Percentiles rank a stretch among this genome's conserved stretches.
Evolutionary conservation across 2,797 vertebrate species (phyloP).

Genomic region (Muscicapa comitata): DNA sequence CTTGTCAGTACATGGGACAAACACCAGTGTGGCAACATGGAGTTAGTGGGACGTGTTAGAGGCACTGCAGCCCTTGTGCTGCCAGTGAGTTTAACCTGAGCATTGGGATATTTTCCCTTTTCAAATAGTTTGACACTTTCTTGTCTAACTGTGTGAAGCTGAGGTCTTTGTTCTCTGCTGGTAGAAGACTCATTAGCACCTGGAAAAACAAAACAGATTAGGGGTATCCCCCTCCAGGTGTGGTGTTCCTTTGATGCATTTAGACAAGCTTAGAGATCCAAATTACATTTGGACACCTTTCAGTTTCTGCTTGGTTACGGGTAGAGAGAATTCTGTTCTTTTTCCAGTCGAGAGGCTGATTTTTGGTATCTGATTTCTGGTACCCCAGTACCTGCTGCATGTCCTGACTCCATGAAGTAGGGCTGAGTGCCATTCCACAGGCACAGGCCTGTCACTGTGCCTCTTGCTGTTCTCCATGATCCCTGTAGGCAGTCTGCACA

Average conservation of each 20-base stretch:
- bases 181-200: neutral
- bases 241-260: neutral
- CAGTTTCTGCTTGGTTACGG: neutral
- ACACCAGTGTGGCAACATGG: neutral
- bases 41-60: neutral
- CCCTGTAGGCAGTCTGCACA: neutral
- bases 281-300: neutral
- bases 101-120: neutral
- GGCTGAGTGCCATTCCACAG: neutral
- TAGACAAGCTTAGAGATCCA: neutral
- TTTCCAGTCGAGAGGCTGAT: neutral
- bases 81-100: neutral
- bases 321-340: neutral
- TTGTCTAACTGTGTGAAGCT: neutral
- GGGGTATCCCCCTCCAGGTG: neutral
- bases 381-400: neutral
- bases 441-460: neutral
- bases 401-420: neutral
- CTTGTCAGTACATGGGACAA: neutral
- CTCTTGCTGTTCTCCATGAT: neutral
- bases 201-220: neutral
- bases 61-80: neutral
- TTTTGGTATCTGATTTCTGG: neutral
- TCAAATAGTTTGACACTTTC: neutral
- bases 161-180: neutral